Evolutionary conservation across 2,888 invertebrate species (phyloP).

Genomic region (Acrocera orbiculus): DNA sequence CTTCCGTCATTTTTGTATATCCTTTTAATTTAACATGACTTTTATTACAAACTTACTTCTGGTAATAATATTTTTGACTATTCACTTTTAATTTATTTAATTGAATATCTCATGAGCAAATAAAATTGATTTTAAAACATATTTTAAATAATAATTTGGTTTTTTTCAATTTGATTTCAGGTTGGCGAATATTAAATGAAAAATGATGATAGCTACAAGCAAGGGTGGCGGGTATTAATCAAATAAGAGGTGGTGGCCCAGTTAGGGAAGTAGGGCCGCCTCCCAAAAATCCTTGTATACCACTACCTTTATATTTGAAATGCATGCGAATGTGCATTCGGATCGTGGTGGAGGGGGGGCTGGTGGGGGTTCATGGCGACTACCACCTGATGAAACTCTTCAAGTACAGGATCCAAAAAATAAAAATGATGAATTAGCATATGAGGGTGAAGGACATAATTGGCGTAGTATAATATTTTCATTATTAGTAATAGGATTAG

Average conservation of each 20-base stretch:
- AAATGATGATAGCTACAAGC: too few species aligned
- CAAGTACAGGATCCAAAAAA: slow-evolving; percentile 78
- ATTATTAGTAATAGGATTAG: slow-evolving; percentile 68
- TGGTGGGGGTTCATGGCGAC: slow-evolving; percentile 61
- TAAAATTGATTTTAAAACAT: too few species aligned
- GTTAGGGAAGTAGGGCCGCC: slow-evolving; percentile 31
- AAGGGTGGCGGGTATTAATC: slow-evolving; percentile 35
- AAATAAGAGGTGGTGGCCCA: slow-evolving; percentile 18
- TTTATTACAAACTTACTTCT: too few species aligned
- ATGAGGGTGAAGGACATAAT: slow-evolving; percentile 68
- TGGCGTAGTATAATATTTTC: slow-evolving; percentile 80
- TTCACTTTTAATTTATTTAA: too few species aligned
- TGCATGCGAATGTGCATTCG: slow-evolving; percentile 79
- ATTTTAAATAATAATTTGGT: too few species aligned
- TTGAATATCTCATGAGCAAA: too few species aligned
- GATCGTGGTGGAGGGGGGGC: slow-evolving; percentile 57
- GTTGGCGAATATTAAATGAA: too few species aligned
- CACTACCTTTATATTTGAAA: slow-evolving; percentile 24
- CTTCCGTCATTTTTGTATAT: too few species aligned
- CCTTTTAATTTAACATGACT: too few species aligned
- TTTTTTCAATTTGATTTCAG: too few species aligned
- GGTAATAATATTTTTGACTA: too few species aligned
- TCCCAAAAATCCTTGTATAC: slow-evolving; percentile 15
- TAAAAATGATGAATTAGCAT: slow-evolving; percentile 62
- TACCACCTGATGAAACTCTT: slow-evolving; percentile 81